phyloP scores from a whole-genome alignment of 2,113 vertebrate genomes.

The Gulo gulo region DNA sequence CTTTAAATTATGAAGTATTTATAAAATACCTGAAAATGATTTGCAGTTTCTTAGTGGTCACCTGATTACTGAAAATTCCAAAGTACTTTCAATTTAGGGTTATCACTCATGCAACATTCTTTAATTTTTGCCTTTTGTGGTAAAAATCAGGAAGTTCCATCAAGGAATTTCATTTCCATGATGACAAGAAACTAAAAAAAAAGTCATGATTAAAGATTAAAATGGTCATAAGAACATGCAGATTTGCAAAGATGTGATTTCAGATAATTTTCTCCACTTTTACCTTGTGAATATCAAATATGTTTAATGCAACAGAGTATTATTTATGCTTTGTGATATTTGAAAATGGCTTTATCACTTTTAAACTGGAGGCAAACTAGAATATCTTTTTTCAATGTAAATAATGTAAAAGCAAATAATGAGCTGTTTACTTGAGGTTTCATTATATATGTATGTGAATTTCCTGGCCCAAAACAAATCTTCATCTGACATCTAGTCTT shows the following conservation, averaged over 20 bases:
- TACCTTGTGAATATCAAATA: conserved; percentile 22
- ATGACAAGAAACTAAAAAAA: conserved; percentile 40
- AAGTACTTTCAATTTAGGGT: conserved; percentile 27
- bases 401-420: background rate
- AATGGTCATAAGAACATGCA: background rate
- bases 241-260: conserved; percentile 13
- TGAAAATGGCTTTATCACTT: background rate
- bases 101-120: background rate
- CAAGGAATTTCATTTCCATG: conserved; percentile 1
- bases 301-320: background rate
- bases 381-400: background rate
- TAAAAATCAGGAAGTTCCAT: conserved; percentile 43
- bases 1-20: conserved; percentile 11
- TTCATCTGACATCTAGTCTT: background rate
- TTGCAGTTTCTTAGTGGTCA: background rate
- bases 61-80: conserved; percentile 47
- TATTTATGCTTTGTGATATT: background rate
- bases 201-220: background rate
- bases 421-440: background rate
- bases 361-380: background rate
- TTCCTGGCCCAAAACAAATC: background rate
- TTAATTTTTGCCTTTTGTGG: conserved; percentile 25
- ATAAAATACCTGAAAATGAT: background rate
- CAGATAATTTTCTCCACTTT: background rate
- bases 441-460: background rate